phyloP scores from a whole-genome alignment of 2,888 invertebrate genomes.

The Lithosia quadra region DNA sequence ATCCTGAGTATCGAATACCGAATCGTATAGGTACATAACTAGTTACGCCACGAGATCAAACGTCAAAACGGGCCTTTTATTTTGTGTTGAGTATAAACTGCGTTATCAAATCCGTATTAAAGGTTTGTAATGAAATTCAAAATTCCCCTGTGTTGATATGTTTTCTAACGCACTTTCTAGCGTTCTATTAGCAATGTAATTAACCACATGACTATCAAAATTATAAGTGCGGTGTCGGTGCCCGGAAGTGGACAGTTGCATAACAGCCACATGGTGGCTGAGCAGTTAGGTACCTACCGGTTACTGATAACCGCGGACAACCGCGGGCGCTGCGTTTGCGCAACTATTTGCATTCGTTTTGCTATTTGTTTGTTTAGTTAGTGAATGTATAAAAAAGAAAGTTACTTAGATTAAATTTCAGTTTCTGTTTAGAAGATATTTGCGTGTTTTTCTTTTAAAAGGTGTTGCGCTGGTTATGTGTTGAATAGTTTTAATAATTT shows the following conservation, averaged over 20 bases:
- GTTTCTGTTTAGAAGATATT: background rate
- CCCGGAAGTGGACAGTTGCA: conserved; percentile 1
- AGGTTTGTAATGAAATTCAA: background rate
- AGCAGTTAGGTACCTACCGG: background rate
- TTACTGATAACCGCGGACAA: conserved; percentile 14
- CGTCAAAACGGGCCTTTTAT: no score
- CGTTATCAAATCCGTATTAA: no score
- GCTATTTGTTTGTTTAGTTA: conserved; percentile 18
- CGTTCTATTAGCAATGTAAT: background rate
- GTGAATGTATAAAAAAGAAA: conserved; percentile 25
- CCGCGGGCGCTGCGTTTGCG: conserved; percentile 19
- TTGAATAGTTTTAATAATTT: no score
- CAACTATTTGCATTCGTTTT: conserved; percentile 15
- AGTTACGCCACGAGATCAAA: no score
- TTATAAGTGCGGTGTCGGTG: background rate
- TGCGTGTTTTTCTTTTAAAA: background rate
- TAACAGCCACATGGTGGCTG: conserved; percentile 2
- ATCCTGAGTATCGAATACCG: no score
- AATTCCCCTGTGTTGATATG: background rate
- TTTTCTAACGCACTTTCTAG: background rate
- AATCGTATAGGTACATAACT: no score
- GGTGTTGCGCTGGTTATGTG: no score
- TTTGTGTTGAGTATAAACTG: no score
- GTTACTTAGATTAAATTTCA: conserved; percentile 17
- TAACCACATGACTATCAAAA: conserved; percentile 4